Percentiles rank a stretch among this genome's conserved stretches.
These are phyloP conservation scores for Vulpes lagopus DNA, from an alignment of 2,113 vertebrate genomes.

Conservation along the genomic window DNA sequence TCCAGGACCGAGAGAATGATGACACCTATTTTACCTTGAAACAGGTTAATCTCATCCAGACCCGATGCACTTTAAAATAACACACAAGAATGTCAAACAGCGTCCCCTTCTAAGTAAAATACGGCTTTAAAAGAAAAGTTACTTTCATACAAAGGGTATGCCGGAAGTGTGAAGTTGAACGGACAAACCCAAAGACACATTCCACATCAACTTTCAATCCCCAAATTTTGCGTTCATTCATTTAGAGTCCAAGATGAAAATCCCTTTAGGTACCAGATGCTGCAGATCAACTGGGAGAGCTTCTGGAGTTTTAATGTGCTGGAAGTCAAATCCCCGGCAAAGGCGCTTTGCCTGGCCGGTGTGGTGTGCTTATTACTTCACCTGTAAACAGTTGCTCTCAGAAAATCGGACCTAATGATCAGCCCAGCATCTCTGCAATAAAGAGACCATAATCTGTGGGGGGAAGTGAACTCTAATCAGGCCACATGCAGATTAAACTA, in stretches of 20 bases:
- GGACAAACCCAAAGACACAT: constrained; percentile 88
- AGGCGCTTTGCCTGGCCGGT: constrained; percentile 90
- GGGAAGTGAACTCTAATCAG: constrained; percentile 95
- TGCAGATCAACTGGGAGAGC: constrained; percentile 90
- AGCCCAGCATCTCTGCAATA: constrained; percentile 90
- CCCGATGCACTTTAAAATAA: constrained; percentile 74
- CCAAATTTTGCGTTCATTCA: constrained; percentile 90
- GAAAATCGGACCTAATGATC: constrained; percentile 90
- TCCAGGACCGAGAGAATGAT: neutral
- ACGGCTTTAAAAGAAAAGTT: constrained; percentile 83
- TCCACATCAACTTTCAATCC: constrained; percentile 86
- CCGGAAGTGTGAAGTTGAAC: constrained; percentile 86
- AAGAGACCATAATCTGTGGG: constrained; percentile 94
- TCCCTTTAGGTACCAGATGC: constrained; percentile 96
- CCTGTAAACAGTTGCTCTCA: constrained; percentile 92
- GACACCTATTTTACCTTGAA: constrained; percentile 64
- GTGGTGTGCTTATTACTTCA: constrained; percentile 90
- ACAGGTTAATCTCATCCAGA: constrained; percentile 65
- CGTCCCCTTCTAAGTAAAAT: constrained; percentile 66
- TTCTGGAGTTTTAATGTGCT: constrained; percentile 91
- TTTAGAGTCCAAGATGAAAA: constrained; percentile 93
- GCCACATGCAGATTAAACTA: constrained; percentile 98
- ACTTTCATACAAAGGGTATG: constrained; percentile 80
- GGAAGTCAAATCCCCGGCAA: constrained; percentile 91
- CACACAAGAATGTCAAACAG: constrained; percentile 70